Conservation (phyloP, 2,113 vertebrate species). For the Fregata magnificens region DNA sequence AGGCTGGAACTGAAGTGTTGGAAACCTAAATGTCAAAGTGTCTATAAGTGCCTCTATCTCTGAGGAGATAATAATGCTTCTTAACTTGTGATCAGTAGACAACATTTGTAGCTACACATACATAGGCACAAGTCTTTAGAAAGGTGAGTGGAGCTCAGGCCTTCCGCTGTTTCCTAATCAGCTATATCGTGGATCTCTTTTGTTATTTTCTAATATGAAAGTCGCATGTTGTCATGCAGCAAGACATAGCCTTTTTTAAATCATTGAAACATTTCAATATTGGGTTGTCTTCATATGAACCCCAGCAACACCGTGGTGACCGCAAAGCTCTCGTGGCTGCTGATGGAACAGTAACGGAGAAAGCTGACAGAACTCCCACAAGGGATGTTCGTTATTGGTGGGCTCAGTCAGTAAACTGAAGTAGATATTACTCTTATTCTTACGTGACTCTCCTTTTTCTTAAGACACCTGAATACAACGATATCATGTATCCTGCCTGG, state of each 20-base stretch:
- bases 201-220: neutral
- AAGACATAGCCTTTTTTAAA: neutral
- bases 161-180: neutral
- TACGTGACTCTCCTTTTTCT: neutral
- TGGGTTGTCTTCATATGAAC: neutral
- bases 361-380: neutral
- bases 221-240: neutral
- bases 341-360: fast-evolving
- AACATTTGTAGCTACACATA: neutral
- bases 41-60: neutral
- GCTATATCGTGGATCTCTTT: neutral
- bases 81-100: neutral
- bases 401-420: neutral
- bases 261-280: neutral
- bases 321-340: neutral
- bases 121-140: neutral
- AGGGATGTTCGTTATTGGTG: neutral
- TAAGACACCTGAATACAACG: conserved; percentile 90
- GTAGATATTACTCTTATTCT: neutral
- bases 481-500: conserved; percentile 99
- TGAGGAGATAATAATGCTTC: neutral
- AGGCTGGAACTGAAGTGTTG: neutral
- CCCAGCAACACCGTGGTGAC: neutral
- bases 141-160: neutral
- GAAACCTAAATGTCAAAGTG: neutral